Conservation (phyloP, 2,113 vertebrate genomes). For the Seriola quinqueradiata region DNA sequence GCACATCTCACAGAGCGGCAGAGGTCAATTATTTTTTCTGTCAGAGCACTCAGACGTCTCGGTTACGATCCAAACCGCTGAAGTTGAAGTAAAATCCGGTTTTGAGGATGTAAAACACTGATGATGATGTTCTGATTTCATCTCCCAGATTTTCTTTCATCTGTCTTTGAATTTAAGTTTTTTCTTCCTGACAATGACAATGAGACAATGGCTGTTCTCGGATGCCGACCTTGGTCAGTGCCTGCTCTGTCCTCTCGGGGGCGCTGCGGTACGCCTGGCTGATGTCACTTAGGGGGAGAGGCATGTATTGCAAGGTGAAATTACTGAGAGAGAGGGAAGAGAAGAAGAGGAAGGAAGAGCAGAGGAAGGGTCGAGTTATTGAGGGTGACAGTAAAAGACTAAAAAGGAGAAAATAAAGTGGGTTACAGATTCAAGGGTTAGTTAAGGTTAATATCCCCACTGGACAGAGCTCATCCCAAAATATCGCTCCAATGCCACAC, state of each 20-base stretch:
- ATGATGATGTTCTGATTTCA: neutral
- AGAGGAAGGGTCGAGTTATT: constrained; percentile 36
- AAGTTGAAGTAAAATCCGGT: neutral
- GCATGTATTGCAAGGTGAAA: constrained; percentile 94
- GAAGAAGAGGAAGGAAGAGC: constrained; percentile 15
- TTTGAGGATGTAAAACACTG: neutral
- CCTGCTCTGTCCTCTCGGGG: constrained; percentile 91
- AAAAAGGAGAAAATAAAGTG: constrained; percentile 43
- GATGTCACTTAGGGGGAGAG: constrained; percentile 92
- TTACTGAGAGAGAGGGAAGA: constrained; percentile 83
- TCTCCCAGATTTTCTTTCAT: neutral
- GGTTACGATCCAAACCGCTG: neutral
- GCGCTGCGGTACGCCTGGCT: constrained; percentile 91
- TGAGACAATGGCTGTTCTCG: neutral
- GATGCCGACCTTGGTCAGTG: constrained; percentile 89
- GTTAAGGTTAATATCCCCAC: constrained; percentile 65
- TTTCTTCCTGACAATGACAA: neutral
- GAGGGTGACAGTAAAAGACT: constrained; percentile 13
- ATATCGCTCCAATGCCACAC: constrained; percentile 47
- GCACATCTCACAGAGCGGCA: neutral
- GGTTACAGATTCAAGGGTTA: constrained; percentile 57
- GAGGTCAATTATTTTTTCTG: neutral
- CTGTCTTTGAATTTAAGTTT: neutral
- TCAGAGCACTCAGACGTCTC: neutral
- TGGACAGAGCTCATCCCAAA: constrained; percentile 57